Conservation (phyloP, 2,797 vertebrate species). For the Gymnodraco acuticeps region DNA sequence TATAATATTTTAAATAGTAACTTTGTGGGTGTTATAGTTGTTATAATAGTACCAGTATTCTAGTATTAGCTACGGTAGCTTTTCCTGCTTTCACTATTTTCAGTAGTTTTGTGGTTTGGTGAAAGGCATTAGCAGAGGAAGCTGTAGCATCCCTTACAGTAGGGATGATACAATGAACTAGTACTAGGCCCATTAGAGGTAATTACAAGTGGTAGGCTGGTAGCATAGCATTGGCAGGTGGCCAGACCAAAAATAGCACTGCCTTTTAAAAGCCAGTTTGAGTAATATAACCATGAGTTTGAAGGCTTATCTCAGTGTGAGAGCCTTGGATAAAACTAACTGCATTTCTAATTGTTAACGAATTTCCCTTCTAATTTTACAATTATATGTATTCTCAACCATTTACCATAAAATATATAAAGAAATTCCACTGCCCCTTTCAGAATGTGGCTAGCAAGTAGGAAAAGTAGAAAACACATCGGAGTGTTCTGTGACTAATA, state of each 20-base stretch:
- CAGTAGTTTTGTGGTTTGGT: neutral
- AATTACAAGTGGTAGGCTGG: neutral
- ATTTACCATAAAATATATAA: no score
- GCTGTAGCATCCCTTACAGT: neutral
- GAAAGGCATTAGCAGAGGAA: neutral
- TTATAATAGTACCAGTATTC: neutral
- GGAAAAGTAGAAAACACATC: no score
- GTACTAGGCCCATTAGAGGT: neutral
- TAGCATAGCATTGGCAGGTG: neutral
- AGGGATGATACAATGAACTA: neutral
- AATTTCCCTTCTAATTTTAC: no score
- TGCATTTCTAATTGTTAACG: no score
- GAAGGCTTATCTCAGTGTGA: neutral
- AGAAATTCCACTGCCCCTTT: no score
- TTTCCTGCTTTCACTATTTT: neutral
- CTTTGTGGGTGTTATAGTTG: neutral
- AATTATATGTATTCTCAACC: no score
- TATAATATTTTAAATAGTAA: neutral
- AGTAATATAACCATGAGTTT: neutral
- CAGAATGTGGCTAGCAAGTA: no score
- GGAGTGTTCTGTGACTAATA: no score
- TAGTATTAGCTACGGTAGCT: neutral
- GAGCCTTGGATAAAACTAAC: neutral
- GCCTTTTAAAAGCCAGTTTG: neutral
- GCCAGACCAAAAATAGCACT: neutral